Evolutionary conservation across 2,113 vertebrate species (phyloP), one percentile per base, ranked within the genome.

Genomic region (Caracal caracal): DNA sequence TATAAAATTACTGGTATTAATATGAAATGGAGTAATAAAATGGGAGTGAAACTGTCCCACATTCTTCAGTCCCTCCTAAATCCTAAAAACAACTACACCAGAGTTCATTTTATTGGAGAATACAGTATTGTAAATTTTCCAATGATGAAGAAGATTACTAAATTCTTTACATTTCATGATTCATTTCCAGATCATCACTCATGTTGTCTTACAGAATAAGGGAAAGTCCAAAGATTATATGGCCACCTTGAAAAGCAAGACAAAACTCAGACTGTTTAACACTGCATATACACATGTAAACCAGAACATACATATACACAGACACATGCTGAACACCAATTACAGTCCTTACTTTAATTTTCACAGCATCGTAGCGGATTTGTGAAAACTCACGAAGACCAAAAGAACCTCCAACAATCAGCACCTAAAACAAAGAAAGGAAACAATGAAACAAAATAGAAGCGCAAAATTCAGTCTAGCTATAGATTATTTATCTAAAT

Each of bases 341-440:
- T 53, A 95, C 2, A 82, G 13, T 76, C 96, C 96, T 93, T 99
- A 99, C 99, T 99, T 98, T 99, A 95, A 97, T 98, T 85, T 98
- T 99, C 95, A 99, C 99, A 82, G 98, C 99, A 96, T 99, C 99
- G 0, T 99, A 99, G 51, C 99, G 99, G 93, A 99, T 99, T 93
- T 99, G 99, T 94, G 99, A 97, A 96, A 99, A 99, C 93, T 99
- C 99, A 80, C 99, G 98, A 87, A 99, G 98, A 84, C 99, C 99
- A 94, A 99, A 99, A 84, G 99, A 99, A 79, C 99, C 99, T 91
- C 99, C 99, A 56, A 99, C 88, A 82, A 99, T 79, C 93, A 99
- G 99, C 59, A 99, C 71, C 99, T 99, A 97, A 96, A 98, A 99
- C 93, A 93, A 53, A 84, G 91, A 95, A 96, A 86, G 17, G 35